Base-by-base conservation (phyloP, 2,888 invertebrate genomes). In the Parnassius apollo region DNA sequence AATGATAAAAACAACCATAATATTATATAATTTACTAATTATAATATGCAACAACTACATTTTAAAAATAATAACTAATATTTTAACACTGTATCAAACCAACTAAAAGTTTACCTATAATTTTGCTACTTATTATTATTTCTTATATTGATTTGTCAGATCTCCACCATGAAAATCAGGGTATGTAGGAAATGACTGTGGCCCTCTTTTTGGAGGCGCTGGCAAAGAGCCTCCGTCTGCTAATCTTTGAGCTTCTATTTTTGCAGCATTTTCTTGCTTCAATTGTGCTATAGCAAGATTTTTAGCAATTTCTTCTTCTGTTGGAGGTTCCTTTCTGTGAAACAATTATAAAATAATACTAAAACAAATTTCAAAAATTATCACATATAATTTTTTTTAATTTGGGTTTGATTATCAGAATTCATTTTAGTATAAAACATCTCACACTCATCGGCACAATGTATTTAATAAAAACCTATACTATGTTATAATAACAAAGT, bases 211-310 rank as follows among this genome's bases (percentile, higher is more conserved):
- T 9, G 81, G 72, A 13, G 74, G 61, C 13, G 79, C 63, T 12
- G 88, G 88, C 8, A 89, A 63, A 2, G 85, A 75, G 8, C 86
- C 82, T 54, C 90, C 83, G 25, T 93, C 93, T 9, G 86, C 84
- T 8, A 93, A 83, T 69, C 93, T 93, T 72, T 93, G 92, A 1
- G 84, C 81, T 66, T 96, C 95, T 62, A 97, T 80, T 77, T 93
- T 93, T 2, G 93, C 93, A 1, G 97, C 96, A 89, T 97, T 97
- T 52, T 93, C 83, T 76, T 95, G 95, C 72, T 96, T 97, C 81
- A 94, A 81, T 71, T 95, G 83, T 81, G 96, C 95, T 50, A 96
- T 89, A 13, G 94, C 94, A 52, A 95, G 79, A 85, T 96, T 97
- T 71, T 86, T 91, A 10, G 93, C 86, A 9, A 97, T 87, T 85